Evolutionary conservation across 2,797 vertebrate species (phyloP).

Genomic region (Poecilia gillii): DNA sequence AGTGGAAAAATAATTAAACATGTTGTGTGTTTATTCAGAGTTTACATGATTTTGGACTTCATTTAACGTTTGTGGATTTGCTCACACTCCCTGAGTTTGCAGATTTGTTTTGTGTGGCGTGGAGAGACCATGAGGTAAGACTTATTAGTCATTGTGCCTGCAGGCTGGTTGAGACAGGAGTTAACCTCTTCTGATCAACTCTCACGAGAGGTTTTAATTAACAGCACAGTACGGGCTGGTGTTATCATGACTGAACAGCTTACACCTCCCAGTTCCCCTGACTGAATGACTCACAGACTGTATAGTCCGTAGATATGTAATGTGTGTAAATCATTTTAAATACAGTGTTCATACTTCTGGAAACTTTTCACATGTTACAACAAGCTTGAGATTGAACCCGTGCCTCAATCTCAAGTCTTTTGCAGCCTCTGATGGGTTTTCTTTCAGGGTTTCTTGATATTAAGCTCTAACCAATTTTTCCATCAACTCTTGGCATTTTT

Average conservation of each 20-base stretch:
- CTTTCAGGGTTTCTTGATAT: background rate
- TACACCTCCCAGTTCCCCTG: conserved; percentile 22
- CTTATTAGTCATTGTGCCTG: conserved; percentile 30
- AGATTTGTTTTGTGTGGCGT: conserved; percentile 12
- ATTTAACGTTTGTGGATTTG: conserved; percentile 45
- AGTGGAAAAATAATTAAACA: conserved; percentile 13
- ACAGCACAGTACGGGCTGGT: conserved; percentile 15
- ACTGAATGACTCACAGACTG: conserved; percentile 34
- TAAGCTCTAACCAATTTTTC: background rate
- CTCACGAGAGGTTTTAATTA: conserved; percentile 22
- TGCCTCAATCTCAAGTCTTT: background rate
- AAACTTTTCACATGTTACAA: background rate
- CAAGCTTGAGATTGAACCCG: background rate
- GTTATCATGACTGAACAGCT: conserved; percentile 23
- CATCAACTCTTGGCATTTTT: background rate
- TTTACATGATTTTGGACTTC: conserved; percentile 26
- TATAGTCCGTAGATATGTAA: background rate
- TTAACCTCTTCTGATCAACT: conserved; percentile 44
- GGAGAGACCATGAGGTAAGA: conserved; percentile 47
- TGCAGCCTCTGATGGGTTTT: background rate
- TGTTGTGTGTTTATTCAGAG: conserved; percentile 23
- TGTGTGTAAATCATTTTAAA: conserved; percentile 21
- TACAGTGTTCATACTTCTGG: background rate
- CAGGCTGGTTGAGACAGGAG: conserved; percentile 56
- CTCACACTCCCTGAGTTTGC: background rate